These are phyloP conservation scores for Apotomis betuletana DNA, from an alignment of 2,888 invertebrate species.

Conservation along the genomic window DNA sequence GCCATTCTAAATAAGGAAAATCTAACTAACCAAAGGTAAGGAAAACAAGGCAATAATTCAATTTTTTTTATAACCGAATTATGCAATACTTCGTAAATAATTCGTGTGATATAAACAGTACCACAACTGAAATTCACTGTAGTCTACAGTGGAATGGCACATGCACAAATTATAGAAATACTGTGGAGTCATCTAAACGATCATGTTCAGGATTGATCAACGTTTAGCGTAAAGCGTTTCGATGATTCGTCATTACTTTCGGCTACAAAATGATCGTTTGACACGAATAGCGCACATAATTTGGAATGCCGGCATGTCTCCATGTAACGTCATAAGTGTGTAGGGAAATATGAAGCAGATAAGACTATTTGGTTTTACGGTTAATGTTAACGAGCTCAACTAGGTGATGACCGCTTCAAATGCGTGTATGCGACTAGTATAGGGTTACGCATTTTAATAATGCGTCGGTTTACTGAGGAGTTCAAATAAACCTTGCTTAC, in stretches of 20 bases:
- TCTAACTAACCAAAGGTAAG: no score
- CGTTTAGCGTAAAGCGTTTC: constrained; percentile 1
- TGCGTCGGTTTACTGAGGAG: constrained; percentile 12
- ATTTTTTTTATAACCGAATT: no score
- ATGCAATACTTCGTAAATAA: no score
- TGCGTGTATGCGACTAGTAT: constrained; percentile 61
- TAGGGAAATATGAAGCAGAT: constrained; percentile 61
- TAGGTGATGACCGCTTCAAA: constrained; percentile 71
- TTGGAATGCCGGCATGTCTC: neutral
- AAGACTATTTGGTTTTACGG: constrained; percentile 64
- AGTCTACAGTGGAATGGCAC: no score
- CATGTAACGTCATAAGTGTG: constrained; percentile 9
- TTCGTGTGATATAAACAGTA: no score
- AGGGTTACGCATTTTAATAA: constrained; percentile 65
- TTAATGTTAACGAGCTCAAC: constrained; percentile 78
- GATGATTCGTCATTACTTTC: constrained; percentile 23
- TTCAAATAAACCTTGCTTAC: neutral
- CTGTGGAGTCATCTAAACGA: neutral
- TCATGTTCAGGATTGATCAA: neutral
- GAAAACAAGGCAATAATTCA: no score
- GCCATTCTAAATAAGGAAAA: no score
- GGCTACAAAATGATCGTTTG: constrained; percentile 28
- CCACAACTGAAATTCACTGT: no score
- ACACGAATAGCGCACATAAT: constrained; percentile 37
- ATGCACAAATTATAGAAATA: no score